A percentile compares a stretch with the other conserved stretches of the same genome.
phyloP scores from a whole-genome alignment of 2,888 invertebrate genomes.

The Caenorhabditis macrosperma region DNA sequence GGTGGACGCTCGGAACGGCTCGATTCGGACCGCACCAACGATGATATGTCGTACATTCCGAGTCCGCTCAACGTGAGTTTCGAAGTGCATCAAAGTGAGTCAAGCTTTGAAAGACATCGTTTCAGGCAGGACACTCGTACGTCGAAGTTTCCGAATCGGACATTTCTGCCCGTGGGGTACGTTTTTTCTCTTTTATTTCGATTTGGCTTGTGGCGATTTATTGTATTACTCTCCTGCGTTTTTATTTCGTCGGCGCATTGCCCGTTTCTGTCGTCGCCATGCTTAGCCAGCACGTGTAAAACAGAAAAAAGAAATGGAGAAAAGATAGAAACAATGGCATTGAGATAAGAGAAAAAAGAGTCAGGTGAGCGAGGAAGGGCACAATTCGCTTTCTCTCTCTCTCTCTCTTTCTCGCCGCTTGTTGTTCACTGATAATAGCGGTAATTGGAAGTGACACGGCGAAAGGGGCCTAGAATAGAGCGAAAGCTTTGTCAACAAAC shows the following conservation, averaged over 20 bases:
- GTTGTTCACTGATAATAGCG: conserved; percentile 31
- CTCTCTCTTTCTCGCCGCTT: no score
- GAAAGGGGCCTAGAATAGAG: conserved; percentile 1
- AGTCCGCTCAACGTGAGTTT: conserved; percentile 24
- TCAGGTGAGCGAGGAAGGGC: conserved; percentile 19
- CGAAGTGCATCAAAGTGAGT: not conserved
- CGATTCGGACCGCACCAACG: conserved; percentile 44
- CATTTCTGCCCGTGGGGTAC: not conserved
- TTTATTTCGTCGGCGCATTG: not conserved
- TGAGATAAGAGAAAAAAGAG: conserved; percentile 24
- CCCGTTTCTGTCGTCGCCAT: conserved; percentile 30
- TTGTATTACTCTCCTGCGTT: no score
- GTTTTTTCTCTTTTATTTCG: conserved; percentile 5
- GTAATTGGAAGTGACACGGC: conserved; percentile 39
- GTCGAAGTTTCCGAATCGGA: conserved; percentile 12
- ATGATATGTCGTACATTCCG: conserved; percentile 32
- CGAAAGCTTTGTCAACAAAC: conserved; percentile 1
- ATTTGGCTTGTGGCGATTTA: no score
- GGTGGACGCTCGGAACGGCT: conserved; percentile 22
- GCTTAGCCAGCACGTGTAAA: conserved; percentile 29
- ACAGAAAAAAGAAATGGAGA: not conserved
- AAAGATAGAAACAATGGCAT: conserved; percentile 12
- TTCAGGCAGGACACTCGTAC: conserved; percentile 22
- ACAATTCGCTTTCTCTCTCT: no score
- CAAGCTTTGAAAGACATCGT: not conserved